phyloP scores from a whole-genome alignment of 2,113 vertebrate species.

The Bostrychus sinensis region DNA sequence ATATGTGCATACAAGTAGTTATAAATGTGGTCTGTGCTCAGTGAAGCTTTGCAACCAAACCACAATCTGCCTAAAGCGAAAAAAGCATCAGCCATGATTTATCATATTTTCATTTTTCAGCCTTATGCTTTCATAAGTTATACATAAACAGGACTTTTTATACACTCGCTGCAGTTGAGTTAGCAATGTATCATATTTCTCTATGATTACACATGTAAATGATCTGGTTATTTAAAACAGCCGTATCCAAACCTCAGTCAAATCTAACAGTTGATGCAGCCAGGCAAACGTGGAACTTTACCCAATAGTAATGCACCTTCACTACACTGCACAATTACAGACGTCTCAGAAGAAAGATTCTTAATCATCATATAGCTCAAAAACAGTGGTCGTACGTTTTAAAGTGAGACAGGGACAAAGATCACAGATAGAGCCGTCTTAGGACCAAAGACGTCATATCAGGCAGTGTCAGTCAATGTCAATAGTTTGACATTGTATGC shows the following conservation, averaged over 20 bases:
- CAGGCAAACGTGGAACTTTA: no score
- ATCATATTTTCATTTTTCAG: constrained; percentile 26
- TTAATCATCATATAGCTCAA: no score
- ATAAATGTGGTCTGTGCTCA: constrained; percentile 71
- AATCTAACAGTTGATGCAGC: no score
- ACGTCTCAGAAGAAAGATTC: no score
- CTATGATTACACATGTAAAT: not conserved
- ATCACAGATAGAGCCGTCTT: no score
- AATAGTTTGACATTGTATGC: no score
- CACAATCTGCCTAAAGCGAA: constrained; percentile 56
- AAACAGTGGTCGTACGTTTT: no score
- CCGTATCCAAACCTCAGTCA: not conserved
- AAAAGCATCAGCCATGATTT: constrained; percentile 34
- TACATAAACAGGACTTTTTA: not conserved
- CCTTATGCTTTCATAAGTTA: constrained; percentile 10
- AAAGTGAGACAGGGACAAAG: no score
- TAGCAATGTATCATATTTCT: not conserved
- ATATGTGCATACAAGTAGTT: constrained; percentile 52
- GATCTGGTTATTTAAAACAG: constrained; percentile 4
- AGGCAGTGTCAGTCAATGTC: no score
- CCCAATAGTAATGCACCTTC: no score
- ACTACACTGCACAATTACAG: no score
- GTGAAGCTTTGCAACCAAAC: constrained; percentile 66
- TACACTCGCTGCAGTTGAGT: not conserved
- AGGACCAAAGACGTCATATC: no score